These are phyloP conservation scores for Callyntrura guangdongensis DNA, from an alignment of 2,888 invertebrate species.

Conservation along the genomic window DNA sequence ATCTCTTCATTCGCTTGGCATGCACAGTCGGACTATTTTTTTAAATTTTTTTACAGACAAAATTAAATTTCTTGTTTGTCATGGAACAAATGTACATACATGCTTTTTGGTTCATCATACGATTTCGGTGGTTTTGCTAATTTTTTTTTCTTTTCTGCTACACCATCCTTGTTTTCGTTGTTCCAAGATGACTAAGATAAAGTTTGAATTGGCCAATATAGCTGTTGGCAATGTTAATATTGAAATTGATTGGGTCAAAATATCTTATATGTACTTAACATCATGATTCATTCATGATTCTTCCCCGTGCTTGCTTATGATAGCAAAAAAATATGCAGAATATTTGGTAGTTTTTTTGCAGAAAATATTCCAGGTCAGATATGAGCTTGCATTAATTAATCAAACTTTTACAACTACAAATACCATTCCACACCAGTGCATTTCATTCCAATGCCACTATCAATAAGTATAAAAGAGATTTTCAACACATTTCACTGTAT, in stretches of 20 bases:
- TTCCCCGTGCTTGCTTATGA: neutral
- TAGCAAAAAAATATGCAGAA: neutral
- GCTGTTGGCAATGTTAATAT: no score
- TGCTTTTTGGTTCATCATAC: no score
- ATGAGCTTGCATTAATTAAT: neutral
- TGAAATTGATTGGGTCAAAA: no score
- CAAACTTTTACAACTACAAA: neutral
- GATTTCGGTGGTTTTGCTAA: no score
- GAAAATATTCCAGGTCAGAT: neutral
- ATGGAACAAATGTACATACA: no score
- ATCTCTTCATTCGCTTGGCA: no score
- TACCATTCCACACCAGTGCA: neutral
- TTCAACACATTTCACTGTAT: no score
- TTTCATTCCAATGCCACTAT: neutral
- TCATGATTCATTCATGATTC: no score
- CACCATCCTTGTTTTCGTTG: neutral
- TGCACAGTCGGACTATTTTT: slow-evolving; percentile 13
- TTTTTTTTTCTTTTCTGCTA: neutral
- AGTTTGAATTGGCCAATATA: no score
- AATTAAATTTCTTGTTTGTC: neutral
- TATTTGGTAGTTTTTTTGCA: neutral
- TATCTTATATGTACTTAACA: neutral
- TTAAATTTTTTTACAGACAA: neutral
- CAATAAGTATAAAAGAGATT: no score
- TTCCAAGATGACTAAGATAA: no score